Evolutionary conservation across 2,888 invertebrate species (phyloP).

Genomic region (Strigamia transsilvanica): DNA sequence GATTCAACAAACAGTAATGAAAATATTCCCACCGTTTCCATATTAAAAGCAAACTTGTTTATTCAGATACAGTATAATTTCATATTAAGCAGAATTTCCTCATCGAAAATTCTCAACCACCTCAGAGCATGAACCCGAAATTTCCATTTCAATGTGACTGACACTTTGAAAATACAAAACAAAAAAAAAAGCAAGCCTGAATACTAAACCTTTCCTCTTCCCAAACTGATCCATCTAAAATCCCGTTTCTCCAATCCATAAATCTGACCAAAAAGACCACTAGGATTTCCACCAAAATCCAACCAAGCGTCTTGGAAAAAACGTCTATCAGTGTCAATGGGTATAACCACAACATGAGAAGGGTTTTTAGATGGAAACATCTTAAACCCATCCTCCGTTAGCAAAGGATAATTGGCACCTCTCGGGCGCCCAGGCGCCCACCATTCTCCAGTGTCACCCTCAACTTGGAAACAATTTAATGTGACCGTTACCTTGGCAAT

Average conservation of each 20-base stretch:
- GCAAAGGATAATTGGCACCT: slow-evolving; percentile 33
- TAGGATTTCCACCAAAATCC: slow-evolving; percentile 3
- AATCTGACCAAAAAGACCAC: slow-evolving; percentile 5
- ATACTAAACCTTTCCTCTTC: not conserved
- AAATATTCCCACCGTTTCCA: no score
- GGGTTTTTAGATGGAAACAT: slow-evolving; percentile 41
- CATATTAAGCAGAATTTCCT: not conserved
- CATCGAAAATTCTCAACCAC: not conserved
- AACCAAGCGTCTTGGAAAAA: not conserved
- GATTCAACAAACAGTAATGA: no score
- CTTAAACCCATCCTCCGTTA: not conserved
- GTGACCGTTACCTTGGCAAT: slow-evolving; percentile 35
- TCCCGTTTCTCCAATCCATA: slow-evolving; percentile 4
- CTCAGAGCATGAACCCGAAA: not conserved
- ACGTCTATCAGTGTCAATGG: slow-evolving; percentile 35
- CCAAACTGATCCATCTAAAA: not conserved
- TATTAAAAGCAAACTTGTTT: no score
- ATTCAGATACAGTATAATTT: no score
- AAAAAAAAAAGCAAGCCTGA: not conserved
- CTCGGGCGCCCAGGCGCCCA: not conserved
- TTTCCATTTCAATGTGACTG: not conserved
- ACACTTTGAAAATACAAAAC: not conserved
- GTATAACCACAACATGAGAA: slow-evolving; percentile 19
- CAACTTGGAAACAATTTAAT: slow-evolving; percentile 5
- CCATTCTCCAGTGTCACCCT: slow-evolving; percentile 3